Evolutionary conservation across 2,888 invertebrate species (phyloP).

Genomic region (Chrysolina americana): DNA sequence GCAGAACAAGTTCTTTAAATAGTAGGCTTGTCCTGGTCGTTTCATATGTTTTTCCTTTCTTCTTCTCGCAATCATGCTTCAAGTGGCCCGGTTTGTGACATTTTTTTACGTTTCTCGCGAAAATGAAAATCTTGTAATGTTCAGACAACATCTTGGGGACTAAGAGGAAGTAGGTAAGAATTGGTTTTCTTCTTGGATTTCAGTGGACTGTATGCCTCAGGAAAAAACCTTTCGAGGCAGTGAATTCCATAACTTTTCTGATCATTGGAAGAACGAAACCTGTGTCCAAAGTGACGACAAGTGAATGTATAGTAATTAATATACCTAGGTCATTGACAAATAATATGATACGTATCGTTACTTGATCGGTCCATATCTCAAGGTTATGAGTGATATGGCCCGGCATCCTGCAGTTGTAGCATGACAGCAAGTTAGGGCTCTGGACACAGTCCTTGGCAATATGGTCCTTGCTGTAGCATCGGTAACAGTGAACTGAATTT

Average conservation of each 20-base stretch:
- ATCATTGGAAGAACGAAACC: no score
- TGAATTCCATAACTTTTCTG: no score
- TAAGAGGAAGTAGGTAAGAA: slow-evolving; percentile 92
- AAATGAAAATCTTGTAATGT: no score
- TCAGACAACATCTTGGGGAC: no score
- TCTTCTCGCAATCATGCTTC: slow-evolving; percentile 91
- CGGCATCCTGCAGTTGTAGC: slow-evolving; percentile 96
- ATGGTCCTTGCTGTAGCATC: slow-evolving; percentile 93
- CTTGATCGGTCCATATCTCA: slow-evolving; percentile 56
- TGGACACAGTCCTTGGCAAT: slow-evolving; percentile 95
- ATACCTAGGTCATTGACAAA: slow-evolving; percentile 94
- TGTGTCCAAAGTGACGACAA: no score
- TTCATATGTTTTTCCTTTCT: no score
- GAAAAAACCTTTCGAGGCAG: slow-evolving; percentile 86
- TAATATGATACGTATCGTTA: slow-evolving; percentile 88
- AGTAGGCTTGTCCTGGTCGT: no score
- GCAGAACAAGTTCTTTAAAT: no score
- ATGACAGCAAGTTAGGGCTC: slow-evolving; percentile 84
- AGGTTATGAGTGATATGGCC: slow-evolving; percentile 89
- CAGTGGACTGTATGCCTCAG: no score
- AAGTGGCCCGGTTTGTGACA: slow-evolving; percentile 94
- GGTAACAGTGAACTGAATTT: slow-evolving; percentile 90
- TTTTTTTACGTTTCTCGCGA: no score
- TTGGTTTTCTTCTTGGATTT: slow-evolving; percentile 90
- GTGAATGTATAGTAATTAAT: no score